Base-by-base conservation (phyloP, 2,797 vertebrate species). In the Eremophila alpestris region DNA sequence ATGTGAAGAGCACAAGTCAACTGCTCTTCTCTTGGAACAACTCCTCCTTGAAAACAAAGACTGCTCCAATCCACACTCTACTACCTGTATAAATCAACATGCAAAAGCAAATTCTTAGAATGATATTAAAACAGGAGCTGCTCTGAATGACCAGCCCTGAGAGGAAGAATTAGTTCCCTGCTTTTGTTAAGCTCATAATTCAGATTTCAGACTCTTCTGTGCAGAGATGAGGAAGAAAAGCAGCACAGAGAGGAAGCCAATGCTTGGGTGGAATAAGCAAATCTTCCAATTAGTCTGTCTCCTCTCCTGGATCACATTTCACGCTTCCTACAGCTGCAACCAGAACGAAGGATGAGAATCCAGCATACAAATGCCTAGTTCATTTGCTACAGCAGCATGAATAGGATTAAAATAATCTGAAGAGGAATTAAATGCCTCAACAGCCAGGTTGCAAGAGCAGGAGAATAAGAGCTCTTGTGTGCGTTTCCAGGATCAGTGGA, bases 351-450 rank as follows among this genome's bases (percentile, higher is more conserved):
- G 80, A 88, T 24, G 60, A 94, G 94, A 71, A 54, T 60, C 90
- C 87, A 46, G 83, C 77, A 85, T 65, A 95, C 93, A 94, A 96
- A 96, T 92, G 91, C 81, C 92, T 64, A 74, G 69, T 79, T 89
- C 83, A 81, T 93, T 95, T 83, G 45, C 88, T 79, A 68, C 10
- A 70, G 89, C 67, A 64, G 89, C 91, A 80, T 68, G 63, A 94
- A 96, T 90, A 96, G 89, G 95, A 95, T 95, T 94, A 92, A 75
- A 94, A 95, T 87, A 89, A 97, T 94, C 85, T 34, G 84, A 92
- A 83, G 91, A 90, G 85, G 92, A 93, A 95, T 95, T 93, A 94
- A 96, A 94, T 46, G 71, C 92, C 91, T 94, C 93, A 40, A 73
- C 78, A 64, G 68, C 79, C 85, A 93, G 87, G 83, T 87, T 93